Evolutionary conservation across 2,888 invertebrate genomes (phyloP).

Genomic region (Omphaloscelis lunosa): DNA sequence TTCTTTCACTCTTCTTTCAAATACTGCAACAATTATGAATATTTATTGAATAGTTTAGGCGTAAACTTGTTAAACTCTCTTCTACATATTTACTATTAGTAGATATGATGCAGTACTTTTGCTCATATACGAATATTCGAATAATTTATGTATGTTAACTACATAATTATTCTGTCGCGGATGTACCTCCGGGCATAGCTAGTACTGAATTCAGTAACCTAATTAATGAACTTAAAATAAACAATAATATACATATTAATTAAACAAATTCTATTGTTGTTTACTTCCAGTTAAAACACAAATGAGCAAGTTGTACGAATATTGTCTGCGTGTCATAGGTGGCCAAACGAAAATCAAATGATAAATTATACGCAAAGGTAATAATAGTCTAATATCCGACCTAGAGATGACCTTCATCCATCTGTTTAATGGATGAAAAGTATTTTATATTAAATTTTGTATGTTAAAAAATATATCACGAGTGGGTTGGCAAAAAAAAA

Average conservation of each 20-base stretch:
- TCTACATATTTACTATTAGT: neutral
- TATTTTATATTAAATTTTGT: no score
- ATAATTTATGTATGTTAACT: neutral
- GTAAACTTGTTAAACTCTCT: neutral
- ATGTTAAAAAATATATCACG: no score
- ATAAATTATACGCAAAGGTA: neutral
- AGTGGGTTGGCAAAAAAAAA: no score
- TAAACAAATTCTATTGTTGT: neutral
- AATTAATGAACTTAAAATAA: neutral
- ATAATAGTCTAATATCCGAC: no score
- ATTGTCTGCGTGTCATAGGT: neutral
- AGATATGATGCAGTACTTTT: neutral
- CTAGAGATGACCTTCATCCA: no score
- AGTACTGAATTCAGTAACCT: neutral
- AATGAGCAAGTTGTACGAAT: constrained; percentile 5
- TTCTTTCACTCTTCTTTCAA: no score
- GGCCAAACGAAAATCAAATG: neutral
- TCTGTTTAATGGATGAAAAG: no score
- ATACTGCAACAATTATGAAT: no score
- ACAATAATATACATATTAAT: neutral
- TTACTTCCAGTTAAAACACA: neutral
- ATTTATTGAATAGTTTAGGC: neutral
- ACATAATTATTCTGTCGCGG: neutral
- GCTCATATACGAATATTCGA: neutral
- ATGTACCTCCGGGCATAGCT: neutral